A percentile compares a stretch with the other conserved stretches of the same genome.
These are phyloP conservation scores for Chelon auratus DNA, from an alignment of 2,797 vertebrate genomes.

Conservation along the genomic window DNA sequence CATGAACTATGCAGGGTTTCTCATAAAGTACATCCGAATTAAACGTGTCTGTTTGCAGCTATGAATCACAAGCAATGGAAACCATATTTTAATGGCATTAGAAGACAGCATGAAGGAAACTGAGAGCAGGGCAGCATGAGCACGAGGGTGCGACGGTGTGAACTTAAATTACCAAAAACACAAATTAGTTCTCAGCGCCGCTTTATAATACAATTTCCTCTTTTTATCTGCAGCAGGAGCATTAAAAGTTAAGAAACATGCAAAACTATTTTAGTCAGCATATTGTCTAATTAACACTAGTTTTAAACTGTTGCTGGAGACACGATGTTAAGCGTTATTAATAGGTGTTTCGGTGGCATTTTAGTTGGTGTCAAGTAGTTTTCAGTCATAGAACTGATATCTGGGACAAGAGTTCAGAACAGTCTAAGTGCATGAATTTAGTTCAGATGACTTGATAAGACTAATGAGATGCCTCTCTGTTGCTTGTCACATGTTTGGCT, in stretches of 20 bases:
- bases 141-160: slow-evolving; percentile 4
- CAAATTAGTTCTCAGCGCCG: background rate
- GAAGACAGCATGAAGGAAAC: slow-evolving; percentile 16
- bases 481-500: slow-evolving; percentile 1
- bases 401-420: background rate
- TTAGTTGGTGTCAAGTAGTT: background rate
- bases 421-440: background rate
- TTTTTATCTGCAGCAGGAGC: background rate
- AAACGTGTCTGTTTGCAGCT: slow-evolving; percentile 8
- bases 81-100: background rate
- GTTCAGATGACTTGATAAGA: background rate
- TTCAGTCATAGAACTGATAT: slow-evolving; percentile 1
- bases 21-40: slow-evolving; percentile 22
- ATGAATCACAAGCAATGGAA: slow-evolving; percentile 22
- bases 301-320: too few species aligned
- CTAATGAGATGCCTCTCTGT: slow-evolving; percentile 2
- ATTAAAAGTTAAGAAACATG: too few species aligned
- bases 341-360: too few species aligned
- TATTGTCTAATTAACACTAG: too few species aligned
- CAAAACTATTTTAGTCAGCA: too few species aligned
- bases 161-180: slow-evolving; percentile 1
- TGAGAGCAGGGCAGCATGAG: background rate
- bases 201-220: background rate
- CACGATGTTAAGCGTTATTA: too few species aligned
- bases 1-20: slow-evolving; percentile 14